Base-by-base conservation (phyloP, 2,888 invertebrate species). In the Bursaphelenchus okinawaensis region DNA sequence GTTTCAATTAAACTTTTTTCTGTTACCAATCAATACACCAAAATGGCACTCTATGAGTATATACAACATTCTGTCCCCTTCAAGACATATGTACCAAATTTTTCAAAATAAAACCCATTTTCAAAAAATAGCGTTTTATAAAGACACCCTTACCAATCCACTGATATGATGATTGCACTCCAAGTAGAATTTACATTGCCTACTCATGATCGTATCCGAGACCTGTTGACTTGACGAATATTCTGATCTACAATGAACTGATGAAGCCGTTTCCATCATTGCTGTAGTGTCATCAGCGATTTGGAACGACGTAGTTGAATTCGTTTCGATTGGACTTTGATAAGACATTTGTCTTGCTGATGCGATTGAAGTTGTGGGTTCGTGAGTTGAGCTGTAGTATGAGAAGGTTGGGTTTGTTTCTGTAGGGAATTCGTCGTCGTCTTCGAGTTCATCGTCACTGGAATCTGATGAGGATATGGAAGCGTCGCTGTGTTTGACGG, bases 121-220 rank as follows among this genome's bases (percentile, higher is more conserved):
- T n/a, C n/a, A n/a, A n/a, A n/a, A n/a, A n/a, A n/a, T n/a, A n/a
- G n/a, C n/a, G n/a, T n/a, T n/a, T n/a, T n/a, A n/a, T 22, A 54
- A 16, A 22, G 3, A n/a, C 19, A 16, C 19, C 9, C 55, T 28
- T 16, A 69, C 78, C 68, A 81, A 83, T 58, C 84, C 84, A 16
- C 75, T 71, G 16, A 67, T 62, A 61, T 76, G 76, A 56, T 76
- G 76, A 50, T 65, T 67, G 62, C 76, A 76, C 57, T 76, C 78
- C 56, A 76, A 63, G 50, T 57, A 40, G 27, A 68, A 26, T 9
- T 69, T 69, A 57, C 31, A 22, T 19, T 51, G 40, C 8, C 61
- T 28, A n/a, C 28, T 31, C 6, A 40, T 16, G 3, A 40, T 54
- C 7, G 24, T 20, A 20, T 62, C 62, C 20, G 63, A 63, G 28